A percentile compares a stretch with the other conserved stretches of the same genome.
These are phyloP conservation scores for Collichthys lucidus DNA, from an alignment of 2,113 vertebrate genomes.

Conservation along the genomic window DNA sequence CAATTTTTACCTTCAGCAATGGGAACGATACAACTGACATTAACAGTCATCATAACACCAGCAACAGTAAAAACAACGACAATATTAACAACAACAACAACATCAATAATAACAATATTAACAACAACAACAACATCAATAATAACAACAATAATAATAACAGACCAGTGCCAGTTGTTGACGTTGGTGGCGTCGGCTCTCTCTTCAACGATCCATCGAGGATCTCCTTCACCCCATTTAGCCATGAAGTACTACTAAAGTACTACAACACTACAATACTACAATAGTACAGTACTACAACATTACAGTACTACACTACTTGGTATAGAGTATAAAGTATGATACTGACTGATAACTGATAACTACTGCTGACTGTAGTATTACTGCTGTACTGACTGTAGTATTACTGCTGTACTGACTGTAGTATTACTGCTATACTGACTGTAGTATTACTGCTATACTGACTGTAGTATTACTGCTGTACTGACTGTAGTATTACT, in stretches of 20 bases:
- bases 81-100: not conserved
- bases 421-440: not conserved
- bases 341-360: not conserved
- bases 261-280: not conserved
- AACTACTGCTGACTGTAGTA: not conserved
- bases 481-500: not conserved
- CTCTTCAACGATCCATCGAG: constrained; percentile 96
- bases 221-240: constrained; percentile 96
- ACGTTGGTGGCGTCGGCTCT: constrained; percentile 95
- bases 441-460: not conserved
- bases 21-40: too few relatives aligned
- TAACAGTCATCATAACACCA: too few relatives aligned
- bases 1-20: too few relatives aligned
- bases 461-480: not conserved
- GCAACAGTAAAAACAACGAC: too few relatives aligned
- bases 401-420: not conserved
- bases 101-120: not conserved
- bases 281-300: not conserved
- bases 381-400: not conserved
- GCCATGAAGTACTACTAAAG: constrained; percentile 83
- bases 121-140: too few relatives aligned
- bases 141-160: not conserved
- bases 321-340: not conserved
- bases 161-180: constrained; percentile 97
- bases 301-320: not conserved